Evolutionary conservation across 2,113 vertebrate species (phyloP), one percentile per base, ranked within the genome.

Genomic region (Ctenodactylus gundi): DNA sequence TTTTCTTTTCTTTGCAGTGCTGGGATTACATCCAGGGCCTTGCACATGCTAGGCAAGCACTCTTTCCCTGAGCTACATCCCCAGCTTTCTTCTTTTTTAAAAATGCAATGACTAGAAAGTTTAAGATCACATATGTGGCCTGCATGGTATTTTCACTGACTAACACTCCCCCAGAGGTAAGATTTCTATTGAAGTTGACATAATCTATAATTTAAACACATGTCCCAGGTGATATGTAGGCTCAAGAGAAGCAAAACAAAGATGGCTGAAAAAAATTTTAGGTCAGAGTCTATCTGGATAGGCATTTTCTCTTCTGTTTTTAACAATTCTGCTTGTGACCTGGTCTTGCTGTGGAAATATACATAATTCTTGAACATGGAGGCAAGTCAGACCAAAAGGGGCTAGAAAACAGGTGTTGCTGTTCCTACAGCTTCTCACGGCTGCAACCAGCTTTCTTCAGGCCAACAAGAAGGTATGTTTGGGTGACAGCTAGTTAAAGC

Each of bases 131-230:
- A 60, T 78, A 58, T 67, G n/a, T 57, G 49, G 21, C 62, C 62
- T 58, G 67, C 34, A 39, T 62, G 25, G 9, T 72, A 72, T 68
- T 83, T 88, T 39, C 62, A 29, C 44, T 64, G 31, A 49, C 53
- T 49, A 73, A 75, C 17, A 46, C 44, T 87, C 27, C 41, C 20
- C 17, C 39, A 67, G 62, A 60, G 12, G 4, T 68, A 90, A 93
- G 62, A 83, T 87, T 78, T 76, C 20, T 57, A 85, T 34, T 27
- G 60, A 92, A 94, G 34, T 55, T 70, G 70, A 78, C 21, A 62
- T 34, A 92, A 77, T 83, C 41, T 94, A 18, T 85, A 55, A 60
- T 82, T 82, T 84, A 82, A 91, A 76, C 73, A 77, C 78, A 87
- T 60, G 29, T 6, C 31, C n/a, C 17, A 51, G 39, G 13, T 36